A percentile compares a stretch with the other conserved stretches of the same genome.
phyloP scores from a whole-genome alignment of 2,797 vertebrate genomes.

The Gymnoscopelus microlampas region DNA sequence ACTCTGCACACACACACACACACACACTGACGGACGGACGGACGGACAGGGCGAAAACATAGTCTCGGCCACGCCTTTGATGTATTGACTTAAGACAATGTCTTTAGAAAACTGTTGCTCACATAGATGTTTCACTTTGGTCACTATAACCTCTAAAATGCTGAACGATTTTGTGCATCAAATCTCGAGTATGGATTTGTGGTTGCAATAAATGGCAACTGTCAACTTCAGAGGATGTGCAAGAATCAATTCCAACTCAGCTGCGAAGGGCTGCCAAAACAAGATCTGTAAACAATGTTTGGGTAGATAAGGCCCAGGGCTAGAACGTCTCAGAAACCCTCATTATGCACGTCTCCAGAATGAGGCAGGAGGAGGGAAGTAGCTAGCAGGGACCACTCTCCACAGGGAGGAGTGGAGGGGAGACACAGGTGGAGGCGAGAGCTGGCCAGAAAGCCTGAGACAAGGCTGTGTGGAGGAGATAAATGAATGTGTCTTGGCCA shows the following conservation, averaged over 20 bases:
- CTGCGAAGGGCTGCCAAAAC: constrained; percentile 27
- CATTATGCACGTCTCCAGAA: constrained; percentile 15
- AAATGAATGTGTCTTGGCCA: constrained; percentile 46
- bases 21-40: no score
- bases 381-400: constrained; percentile 9
- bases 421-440: constrained; percentile 30
- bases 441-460: constrained; percentile 40
- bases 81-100: no score
- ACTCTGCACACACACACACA: no score
- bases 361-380: constrained; percentile 15
- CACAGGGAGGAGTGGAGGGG: constrained; percentile 7
- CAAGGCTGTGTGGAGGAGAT: constrained; percentile 48
- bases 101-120: no score
- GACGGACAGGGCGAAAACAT: no score
- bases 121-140: no score
- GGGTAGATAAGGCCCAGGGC: constrained; percentile 18
- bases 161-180: no score
- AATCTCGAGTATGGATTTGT: no score
- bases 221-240: neutral
- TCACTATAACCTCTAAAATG: no score
- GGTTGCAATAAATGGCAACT: neutral
- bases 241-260: constrained; percentile 15
- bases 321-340: constrained; percentile 23
- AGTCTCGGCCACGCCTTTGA: no score
- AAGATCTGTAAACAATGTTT: constrained; percentile 17